Evolutionary conservation across 1,140 invertebrate species (phyloP).

Genomic region (Daktulosphaira vitifoliae): DNA sequence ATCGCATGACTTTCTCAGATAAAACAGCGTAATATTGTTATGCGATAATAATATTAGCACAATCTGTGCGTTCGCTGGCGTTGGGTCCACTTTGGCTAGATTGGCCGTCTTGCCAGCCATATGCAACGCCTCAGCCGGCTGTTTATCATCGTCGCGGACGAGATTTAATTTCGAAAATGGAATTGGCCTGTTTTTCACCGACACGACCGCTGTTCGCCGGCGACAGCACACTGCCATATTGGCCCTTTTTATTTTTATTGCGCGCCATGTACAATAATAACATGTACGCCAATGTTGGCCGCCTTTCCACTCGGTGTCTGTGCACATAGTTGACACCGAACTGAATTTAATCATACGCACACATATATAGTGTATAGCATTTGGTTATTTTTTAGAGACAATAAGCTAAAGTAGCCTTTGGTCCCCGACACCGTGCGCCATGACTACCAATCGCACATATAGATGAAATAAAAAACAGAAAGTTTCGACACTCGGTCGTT

Average conservation of each 20-base stretch:
- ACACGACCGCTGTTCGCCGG: conserved; percentile 16
- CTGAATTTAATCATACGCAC: conserved; percentile 20
- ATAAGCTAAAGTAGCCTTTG: conserved; percentile 32
- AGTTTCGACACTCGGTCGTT: conserved; percentile 3
- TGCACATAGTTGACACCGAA: conserved; percentile 15
- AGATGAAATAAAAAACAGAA: neutral
- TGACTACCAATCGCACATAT: no score
- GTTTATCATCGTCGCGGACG: conserved; percentile 8
- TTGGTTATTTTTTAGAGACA: conserved; percentile 8
- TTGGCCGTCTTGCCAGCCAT: conserved; percentile 27
- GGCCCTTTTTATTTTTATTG: conserved; percentile 33
- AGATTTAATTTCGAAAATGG: conserved; percentile 33
- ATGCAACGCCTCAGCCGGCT: conserved; percentile 26
- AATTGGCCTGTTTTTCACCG: conserved; percentile 29
- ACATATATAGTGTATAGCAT: no score
- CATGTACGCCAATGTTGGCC: neutral
- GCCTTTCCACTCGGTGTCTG: neutral
- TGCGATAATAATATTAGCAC: no score
- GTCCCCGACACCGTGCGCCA: neutral
- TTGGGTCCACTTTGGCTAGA: conserved; percentile 23
- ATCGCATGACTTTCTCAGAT: no score
- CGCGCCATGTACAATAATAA: neutral
- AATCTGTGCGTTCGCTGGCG: no score
- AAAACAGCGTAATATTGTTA: no score
- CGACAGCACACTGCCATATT: conserved; percentile 31